Conservation (phyloP, 2,797 vertebrate species). For the Catostomus latipinnis region DNA sequence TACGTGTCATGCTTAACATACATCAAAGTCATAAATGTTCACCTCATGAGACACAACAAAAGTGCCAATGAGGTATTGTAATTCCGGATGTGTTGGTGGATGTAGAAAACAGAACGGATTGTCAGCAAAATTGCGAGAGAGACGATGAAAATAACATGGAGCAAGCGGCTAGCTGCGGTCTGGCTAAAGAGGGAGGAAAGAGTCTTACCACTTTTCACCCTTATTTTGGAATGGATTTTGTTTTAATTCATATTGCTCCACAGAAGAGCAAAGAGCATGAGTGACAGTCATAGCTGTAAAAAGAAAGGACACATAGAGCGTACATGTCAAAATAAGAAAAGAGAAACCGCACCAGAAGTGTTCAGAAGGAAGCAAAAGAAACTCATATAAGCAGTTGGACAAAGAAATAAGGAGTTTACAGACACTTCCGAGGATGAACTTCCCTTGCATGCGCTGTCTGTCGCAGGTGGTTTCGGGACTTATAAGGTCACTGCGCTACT, state of each 20-base stretch:
- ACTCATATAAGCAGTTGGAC: background rate
- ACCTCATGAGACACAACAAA: too few relatives aligned
- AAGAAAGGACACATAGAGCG: conserved; percentile 17
- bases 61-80: too few relatives aligned
- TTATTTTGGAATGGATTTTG: conserved; percentile 67
- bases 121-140: too few relatives aligned
- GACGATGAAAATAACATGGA: too few relatives aligned
- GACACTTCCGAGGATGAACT: conserved; percentile 6
- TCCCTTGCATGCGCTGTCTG: background rate
- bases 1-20: too few relatives aligned
- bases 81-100: too few relatives aligned
- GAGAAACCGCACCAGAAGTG: conserved; percentile 4
- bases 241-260: conserved; percentile 64
- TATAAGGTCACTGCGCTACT: background rate
- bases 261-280: conserved; percentile 57
- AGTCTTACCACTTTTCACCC: background rate
- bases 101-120: too few relatives aligned
- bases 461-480: background rate
- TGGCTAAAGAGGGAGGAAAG: too few relatives aligned
- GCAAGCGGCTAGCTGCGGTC: too few relatives aligned
- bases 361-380: conserved; percentile 11
- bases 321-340: conserved; percentile 4
- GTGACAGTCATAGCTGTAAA: background rate
- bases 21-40: too few relatives aligned
- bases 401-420: background rate